Evolutionary conservation across 2,797 vertebrate genomes (phyloP).

Genomic region (Poecile montanus): DNA sequence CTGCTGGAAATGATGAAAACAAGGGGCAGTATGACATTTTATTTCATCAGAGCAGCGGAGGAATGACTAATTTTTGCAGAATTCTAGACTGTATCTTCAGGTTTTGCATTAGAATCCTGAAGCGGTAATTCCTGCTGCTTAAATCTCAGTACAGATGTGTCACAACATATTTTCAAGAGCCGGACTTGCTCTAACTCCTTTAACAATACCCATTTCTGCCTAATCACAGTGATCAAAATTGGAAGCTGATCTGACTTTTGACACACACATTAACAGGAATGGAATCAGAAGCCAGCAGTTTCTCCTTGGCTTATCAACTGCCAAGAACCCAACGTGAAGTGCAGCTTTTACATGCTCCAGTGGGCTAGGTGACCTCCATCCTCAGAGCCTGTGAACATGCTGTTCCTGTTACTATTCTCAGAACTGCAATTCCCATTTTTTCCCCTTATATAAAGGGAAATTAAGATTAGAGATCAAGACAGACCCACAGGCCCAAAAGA

Average conservation of each 20-base stretch:
- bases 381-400: neutral
- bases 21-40: neutral
- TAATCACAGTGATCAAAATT: neutral
- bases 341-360: slow-evolving; percentile 23
- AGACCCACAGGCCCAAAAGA: neutral
- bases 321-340: neutral
- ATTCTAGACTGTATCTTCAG: neutral
- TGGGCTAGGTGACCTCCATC: slow-evolving; percentile 33
- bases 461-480: neutral
- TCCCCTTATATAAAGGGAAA: neutral
- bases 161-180: neutral
- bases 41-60: neutral
- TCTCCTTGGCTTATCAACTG: neutral
- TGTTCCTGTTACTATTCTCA: slow-evolving; percentile 17
- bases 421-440: neutral
- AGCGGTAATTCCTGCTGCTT: neutral
- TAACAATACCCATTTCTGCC: neutral
- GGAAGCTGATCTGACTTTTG: neutral
- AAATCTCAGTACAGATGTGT: neutral
- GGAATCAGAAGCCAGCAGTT: neutral
- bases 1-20: neutral
- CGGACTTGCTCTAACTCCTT: neutral
- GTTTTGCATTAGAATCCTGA: neutral
- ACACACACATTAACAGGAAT: neutral
- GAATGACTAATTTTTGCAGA: neutral